Evolutionary conservation across 2,888 invertebrate species (phyloP), one percentile per base, ranked within the genome.

Genomic region (Volucella inflata): DNA sequence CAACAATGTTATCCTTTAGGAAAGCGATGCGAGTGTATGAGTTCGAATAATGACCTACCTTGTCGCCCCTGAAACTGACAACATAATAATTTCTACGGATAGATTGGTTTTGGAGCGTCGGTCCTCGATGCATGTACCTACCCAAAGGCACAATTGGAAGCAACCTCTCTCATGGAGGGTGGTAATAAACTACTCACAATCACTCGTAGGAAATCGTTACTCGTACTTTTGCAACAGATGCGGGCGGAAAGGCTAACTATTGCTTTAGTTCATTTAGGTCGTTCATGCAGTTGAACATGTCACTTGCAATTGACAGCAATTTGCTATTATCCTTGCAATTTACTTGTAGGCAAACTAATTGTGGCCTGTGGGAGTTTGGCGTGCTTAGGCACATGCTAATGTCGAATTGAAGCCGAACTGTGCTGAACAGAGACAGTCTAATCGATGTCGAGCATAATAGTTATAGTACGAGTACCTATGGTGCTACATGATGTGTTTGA

Each of bases 251-350:
- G 60, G 64, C 17, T 14, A 36, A 38, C 14, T 42, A 44, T 36
- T 9, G 59, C 59, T 40, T 42, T 9, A 30, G 60, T 46, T 30
- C 30, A 6, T 30, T 30, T 30, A 30, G 30, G 30, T 30, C 6
- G 30, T 30, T 40, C 16, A 46, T 64, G 48, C 42, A 62, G 42
- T 68, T 68, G 70, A 36, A 65, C 53, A 70, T 65, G 67, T 82
- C 68, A 46, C 60, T 16, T 83, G 78, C 64, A 74, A 64, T 65
- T 72, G 85, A 62, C 76, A 81, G 76, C 60, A 76, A 76, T 62
- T 84, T 75, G 59, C 75, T 14, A 76, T 75, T 65, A 65, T 42
- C 46, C 48, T 10, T 36, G 53, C 12, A 53, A 57, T 30, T 44
- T 46, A 10, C 17, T 67, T 21, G 17, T 36, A 17, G 48, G 16